Conservation (phyloP, 1,140 invertebrate species). For the Drosophila nasuta region DNA sequence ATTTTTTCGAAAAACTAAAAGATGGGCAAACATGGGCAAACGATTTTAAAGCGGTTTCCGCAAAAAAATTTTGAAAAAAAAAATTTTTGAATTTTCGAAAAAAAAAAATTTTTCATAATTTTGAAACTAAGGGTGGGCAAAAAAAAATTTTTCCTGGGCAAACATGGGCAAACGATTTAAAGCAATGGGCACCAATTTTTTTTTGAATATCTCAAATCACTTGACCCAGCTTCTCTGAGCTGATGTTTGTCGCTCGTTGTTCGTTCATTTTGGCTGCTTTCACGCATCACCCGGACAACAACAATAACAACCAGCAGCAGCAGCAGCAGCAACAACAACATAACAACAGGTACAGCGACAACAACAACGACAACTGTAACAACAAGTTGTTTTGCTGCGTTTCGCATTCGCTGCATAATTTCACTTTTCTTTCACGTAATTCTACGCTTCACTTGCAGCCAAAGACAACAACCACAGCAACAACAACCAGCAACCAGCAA, state of each 20-base stretch:
- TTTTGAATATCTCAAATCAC: too few species aligned
- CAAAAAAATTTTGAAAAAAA: too few species aligned
- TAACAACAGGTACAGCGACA: neutral
- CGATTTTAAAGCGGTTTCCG: too few species aligned
- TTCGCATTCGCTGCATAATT: conserved; percentile 73
- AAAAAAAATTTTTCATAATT: too few species aligned
- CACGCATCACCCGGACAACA: conserved; percentile 57
- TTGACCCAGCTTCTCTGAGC: too few species aligned
- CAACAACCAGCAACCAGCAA: conserved; percentile 30
- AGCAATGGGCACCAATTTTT: too few species aligned
- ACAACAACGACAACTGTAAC: conserved; percentile 26
- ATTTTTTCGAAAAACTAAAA: too few species aligned
- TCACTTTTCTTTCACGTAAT: conserved; percentile 81
- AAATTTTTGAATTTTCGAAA: too few species aligned
- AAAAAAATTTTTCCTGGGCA: too few species aligned
- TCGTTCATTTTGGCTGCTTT: conserved; percentile 58
- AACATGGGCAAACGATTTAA: too few species aligned
- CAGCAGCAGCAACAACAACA: conserved; percentile 22
- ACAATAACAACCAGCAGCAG: conserved; percentile 18
- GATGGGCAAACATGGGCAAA: too few species aligned
- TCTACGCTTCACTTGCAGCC: conserved; percentile 77
- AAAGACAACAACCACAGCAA: conserved; percentile 13
- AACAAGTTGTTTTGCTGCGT: conserved; percentile 45
- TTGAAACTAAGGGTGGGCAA: too few species aligned
- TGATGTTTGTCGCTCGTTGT: conserved; percentile 14